Percentiles rank a stretch among this genome's conserved stretches.
Conservation (phyloP, 2,888 invertebrate genomes). For the Cosmopolites sordidus region DNA sequence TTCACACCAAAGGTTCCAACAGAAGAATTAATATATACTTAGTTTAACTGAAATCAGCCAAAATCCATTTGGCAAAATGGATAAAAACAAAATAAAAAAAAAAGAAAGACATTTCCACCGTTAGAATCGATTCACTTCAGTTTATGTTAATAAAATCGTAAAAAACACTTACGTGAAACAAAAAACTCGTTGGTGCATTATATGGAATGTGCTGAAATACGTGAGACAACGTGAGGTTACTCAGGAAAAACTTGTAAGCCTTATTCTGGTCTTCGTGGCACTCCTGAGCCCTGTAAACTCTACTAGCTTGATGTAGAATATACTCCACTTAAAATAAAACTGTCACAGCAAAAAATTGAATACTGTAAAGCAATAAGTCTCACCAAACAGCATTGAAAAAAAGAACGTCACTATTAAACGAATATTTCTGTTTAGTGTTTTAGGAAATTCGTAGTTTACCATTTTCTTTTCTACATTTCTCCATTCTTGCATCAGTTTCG, state of each 20-base stretch:
- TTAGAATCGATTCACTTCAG: no score
- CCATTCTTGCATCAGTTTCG: constrained; percentile 27
- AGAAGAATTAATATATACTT: no score
- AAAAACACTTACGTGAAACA: constrained; percentile 26
- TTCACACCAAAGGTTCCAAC: no score
- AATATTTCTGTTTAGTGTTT: constrained; percentile 19
- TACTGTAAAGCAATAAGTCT: constrained; percentile 5
- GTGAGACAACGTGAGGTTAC: constrained; percentile 27
- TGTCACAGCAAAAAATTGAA: neutral
- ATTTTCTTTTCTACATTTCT: constrained; percentile 26
- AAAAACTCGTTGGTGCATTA: constrained; percentile 23
- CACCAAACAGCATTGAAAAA: constrained; percentile 23
- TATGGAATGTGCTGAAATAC: constrained; percentile 26
- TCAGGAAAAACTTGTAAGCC: constrained; percentile 27
- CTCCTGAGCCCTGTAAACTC: constrained; percentile 18
- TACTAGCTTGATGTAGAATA: constrained; percentile 25
- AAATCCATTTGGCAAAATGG: no score
- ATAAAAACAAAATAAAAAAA: no score
- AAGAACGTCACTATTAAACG: constrained; percentile 21
- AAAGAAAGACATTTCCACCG: no score
- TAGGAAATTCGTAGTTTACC: constrained; percentile 24
- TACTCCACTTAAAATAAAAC: constrained; percentile 21
- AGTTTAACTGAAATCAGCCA: no score
- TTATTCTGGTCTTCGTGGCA: constrained; percentile 22
- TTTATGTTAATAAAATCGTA: neutral